Conservation (phyloP, 2,888 invertebrate genomes). For the Drosophila subsilvestris region DNA sequence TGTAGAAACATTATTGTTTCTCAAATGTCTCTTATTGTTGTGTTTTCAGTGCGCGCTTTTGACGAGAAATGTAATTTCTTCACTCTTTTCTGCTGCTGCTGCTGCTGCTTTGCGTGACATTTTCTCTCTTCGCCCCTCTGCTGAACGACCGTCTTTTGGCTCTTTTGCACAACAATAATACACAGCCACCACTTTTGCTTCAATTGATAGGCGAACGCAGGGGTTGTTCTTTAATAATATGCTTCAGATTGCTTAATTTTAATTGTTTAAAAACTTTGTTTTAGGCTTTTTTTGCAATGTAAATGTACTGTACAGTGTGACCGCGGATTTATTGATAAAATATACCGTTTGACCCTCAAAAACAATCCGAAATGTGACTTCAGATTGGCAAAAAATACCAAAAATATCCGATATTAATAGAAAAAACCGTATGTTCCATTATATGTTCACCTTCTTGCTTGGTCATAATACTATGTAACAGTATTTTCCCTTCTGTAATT, state of each 20-base stretch:
- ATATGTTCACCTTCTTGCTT: no score
- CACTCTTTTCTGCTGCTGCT: slow-evolving; percentile 69
- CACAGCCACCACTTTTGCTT: slow-evolving; percentile 21
- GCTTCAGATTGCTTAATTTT: slow-evolving; percentile 39
- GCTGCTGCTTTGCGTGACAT: slow-evolving; percentile 79
- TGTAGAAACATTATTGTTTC: slow-evolving; percentile 9
- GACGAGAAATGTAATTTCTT: slow-evolving; percentile 66
- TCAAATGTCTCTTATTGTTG: slow-evolving; percentile 52
- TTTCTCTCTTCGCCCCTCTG: slow-evolving; percentile 76
- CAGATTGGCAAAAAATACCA: neutral
- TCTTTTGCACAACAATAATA: slow-evolving; percentile 40
- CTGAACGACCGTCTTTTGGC: slow-evolving; percentile 39
- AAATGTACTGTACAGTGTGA: slow-evolving; percentile 43
- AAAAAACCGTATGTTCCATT: no score
- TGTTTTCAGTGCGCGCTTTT: slow-evolving; percentile 24
- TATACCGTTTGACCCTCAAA: neutral
- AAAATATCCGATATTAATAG: neutral
- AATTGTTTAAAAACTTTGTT: slow-evolving; percentile 76
- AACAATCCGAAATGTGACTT: neutral
- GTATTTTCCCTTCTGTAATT: no score
- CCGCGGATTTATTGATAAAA: neutral
- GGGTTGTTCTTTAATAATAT: slow-evolving; percentile 44
- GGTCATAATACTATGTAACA: no score
- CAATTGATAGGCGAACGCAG: slow-evolving; percentile 15
- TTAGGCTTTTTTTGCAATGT: slow-evolving; percentile 75